Evolutionary conservation across 2,797 vertebrate species (phyloP).

Genomic region (Rhincodon typus): DNA sequence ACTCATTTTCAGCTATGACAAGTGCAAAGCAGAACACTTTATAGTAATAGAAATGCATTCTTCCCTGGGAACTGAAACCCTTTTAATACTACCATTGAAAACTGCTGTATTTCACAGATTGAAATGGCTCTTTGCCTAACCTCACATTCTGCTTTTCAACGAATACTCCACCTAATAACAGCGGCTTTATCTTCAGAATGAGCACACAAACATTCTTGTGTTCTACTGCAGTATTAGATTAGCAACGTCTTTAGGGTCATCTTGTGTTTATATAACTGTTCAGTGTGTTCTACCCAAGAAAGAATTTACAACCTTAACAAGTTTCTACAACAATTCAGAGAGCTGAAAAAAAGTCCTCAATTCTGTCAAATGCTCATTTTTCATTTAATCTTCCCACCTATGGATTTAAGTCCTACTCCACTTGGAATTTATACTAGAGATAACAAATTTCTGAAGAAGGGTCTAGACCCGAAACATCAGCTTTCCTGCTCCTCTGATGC

Average conservation of each 20-base stretch:
- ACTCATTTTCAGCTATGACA: background rate
- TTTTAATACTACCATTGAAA: background rate
- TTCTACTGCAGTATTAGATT: background rate
- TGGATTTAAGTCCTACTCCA: background rate
- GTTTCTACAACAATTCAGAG: background rate
- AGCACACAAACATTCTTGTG: background rate
- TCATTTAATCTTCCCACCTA: background rate
- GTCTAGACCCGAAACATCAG: too few relatives aligned
- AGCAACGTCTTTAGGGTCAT: background rate
- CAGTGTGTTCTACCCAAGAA: background rate
- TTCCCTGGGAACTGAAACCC: slow-evolving; percentile 1
- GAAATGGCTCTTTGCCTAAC: slow-evolving; percentile 16
- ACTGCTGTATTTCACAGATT: background rate
- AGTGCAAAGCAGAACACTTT: background rate
- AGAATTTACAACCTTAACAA: background rate
- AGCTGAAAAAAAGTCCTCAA: background rate
- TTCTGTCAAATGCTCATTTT: background rate
- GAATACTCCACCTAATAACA: slow-evolving; percentile 21
- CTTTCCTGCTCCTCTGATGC: too few relatives aligned
- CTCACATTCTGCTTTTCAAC: slow-evolving; percentile 20
- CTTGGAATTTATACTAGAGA: background rate
- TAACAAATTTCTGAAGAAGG: too few relatives aligned
- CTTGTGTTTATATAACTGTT: background rate
- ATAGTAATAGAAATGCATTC: background rate
- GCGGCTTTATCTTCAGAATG: slow-evolving; percentile 31